Conservation (phyloP, 2,888 invertebrate genomes). For the Conomelus anceps region DNA sequence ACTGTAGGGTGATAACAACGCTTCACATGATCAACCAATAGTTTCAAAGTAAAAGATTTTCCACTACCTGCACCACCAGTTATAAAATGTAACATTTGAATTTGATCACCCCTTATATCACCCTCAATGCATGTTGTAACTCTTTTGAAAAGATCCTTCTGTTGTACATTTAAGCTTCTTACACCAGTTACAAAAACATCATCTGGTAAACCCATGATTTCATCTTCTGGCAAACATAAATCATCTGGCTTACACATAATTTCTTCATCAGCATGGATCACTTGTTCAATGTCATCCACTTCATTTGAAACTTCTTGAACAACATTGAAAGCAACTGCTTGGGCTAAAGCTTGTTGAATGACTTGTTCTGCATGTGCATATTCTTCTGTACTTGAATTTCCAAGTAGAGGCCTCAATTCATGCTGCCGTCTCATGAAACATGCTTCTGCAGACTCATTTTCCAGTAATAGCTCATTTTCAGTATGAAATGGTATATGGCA, state of each 20-base stretch:
- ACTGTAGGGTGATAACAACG: background rate
- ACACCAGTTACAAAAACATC: too few relatives aligned
- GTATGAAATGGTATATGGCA: constrained; percentile 35
- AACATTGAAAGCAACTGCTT: constrained; percentile 1
- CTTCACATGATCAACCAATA: background rate
- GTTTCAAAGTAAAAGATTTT: constrained; percentile 7
- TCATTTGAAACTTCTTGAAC: background rate
- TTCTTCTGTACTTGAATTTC: background rate
- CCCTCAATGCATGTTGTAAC: constrained; percentile 25
- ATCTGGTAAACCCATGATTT: too few relatives aligned
- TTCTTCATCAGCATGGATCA: background rate
- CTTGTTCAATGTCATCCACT: too few relatives aligned
- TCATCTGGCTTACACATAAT: too few relatives aligned
- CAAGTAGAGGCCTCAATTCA: background rate
- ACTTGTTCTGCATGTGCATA: background rate
- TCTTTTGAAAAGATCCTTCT: constrained; percentile 27
- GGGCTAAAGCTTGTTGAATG: constrained; percentile 2
- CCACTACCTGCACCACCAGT: background rate
- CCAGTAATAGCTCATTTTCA: constrained; percentile 34
- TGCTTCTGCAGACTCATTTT: background rate
- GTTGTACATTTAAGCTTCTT: constrained; percentile 20
- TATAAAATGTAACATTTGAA: background rate
- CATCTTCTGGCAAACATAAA: too few relatives aligned
- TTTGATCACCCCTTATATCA: background rate
- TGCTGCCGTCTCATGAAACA: background rate